Conservation (phyloP, 2,797 vertebrate species). For the Phaenicophaeus curvirostris region DNA sequence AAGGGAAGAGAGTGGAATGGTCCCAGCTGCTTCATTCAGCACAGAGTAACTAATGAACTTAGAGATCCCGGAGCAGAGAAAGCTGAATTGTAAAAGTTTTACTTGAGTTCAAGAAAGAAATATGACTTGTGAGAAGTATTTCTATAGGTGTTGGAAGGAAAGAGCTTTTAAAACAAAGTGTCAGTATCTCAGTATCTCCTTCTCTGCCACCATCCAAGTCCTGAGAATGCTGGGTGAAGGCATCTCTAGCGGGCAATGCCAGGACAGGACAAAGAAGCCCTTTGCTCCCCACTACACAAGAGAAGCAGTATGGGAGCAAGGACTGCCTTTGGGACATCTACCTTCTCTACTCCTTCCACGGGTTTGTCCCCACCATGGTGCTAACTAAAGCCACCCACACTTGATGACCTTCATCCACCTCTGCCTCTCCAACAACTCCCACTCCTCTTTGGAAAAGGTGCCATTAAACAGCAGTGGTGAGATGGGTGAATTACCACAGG, state of each 20-base stretch:
- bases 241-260: neutral
- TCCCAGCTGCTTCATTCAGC: neutral
- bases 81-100: neutral
- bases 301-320: neutral
- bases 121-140: neutral
- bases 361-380: neutral
- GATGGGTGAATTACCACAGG: neutral
- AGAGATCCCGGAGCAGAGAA: neutral
- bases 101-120: neutral
- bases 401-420: neutral
- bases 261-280: neutral
- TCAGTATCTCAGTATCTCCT: neutral
- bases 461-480: neutral
- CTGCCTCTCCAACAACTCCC: neutral
- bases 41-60: neutral
- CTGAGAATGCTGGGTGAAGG: neutral
- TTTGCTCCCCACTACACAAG: neutral
- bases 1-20: neutral
- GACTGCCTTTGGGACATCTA: neutral
- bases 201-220: neutral
- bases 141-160: neutral
- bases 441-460: neutral
- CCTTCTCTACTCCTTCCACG: neutral
- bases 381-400: neutral
- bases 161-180: neutral